A percentile compares a stretch with the other conserved stretches of the same genome.
Evolutionary conservation across 1,140 invertebrate genomes (phyloP).

Genomic region (Cydia amplana): DNA sequence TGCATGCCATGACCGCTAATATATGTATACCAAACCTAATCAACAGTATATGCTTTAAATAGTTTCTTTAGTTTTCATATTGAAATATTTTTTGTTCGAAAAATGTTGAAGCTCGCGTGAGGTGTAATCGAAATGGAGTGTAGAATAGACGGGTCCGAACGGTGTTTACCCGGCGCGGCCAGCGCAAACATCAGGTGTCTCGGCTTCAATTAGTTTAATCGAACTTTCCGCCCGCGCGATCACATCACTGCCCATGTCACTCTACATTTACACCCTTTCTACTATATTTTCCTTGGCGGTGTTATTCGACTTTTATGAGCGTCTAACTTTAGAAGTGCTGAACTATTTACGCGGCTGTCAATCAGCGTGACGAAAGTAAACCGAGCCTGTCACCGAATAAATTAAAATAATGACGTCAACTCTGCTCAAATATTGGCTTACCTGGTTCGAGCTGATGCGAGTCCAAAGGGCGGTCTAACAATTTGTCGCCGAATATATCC

Average conservation of each 20-base stretch:
- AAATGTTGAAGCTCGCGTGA: not conserved
- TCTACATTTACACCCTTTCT: not conserved
- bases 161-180: slow-evolving; percentile 17
- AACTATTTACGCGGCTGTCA: slow-evolving; percentile 7
- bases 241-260: slow-evolving; percentile 16
- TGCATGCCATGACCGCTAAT: no score
- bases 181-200: slow-evolving; percentile 31
- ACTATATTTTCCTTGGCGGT: slow-evolving; percentile 15
- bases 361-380: slow-evolving; percentile 27
- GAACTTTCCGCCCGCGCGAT: slow-evolving; percentile 24
- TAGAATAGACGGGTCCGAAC: slow-evolving; percentile 15
- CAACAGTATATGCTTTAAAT: no score
- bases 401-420: slow-evolving; percentile 39
- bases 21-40: no score
- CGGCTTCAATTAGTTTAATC: slow-evolving; percentile 30
- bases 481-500: slow-evolving; percentile 96
- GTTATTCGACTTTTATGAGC: slow-evolving; percentile 17
- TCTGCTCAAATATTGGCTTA: slow-evolving; percentile 42
- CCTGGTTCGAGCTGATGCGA: slow-evolving; percentile 88
- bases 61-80: no score
- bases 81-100: not conserved
- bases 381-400: slow-evolving; percentile 33
- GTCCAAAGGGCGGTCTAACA: slow-evolving; percentile 93
- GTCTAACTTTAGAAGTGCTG: slow-evolving; percentile 6
- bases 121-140: slow-evolving; percentile 11